These are phyloP conservation scores for Triplophysa tibetana DNA, from an alignment of 2,113 vertebrate species.

Conservation along the genomic window DNA sequence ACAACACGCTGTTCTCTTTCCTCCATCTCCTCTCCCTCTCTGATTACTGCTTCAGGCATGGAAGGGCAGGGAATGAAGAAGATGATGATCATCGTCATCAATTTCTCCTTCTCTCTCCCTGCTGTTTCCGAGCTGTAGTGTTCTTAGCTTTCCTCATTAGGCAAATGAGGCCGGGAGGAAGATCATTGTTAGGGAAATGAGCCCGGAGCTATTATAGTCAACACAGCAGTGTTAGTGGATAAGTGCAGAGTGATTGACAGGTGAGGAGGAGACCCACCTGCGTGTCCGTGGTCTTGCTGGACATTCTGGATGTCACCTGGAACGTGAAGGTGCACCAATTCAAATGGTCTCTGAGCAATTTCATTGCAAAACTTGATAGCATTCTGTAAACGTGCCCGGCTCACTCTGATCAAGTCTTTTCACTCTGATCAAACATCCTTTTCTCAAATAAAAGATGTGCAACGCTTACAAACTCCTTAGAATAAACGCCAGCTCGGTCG, in stretches of 20 bases:
- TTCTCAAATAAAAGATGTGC: no score
- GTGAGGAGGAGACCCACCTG: conserved; percentile 72
- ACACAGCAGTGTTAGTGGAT: conserved; percentile 41
- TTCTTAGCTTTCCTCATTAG: conserved; percentile 35
- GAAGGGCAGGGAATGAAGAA: conserved; percentile 40
- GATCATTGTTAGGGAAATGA: conserved; percentile 51
- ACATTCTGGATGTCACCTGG: conserved; percentile 83
- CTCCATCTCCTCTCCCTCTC: conserved; percentile 42
- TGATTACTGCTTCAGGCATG: conserved; percentile 51
- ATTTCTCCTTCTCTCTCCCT: conserved; percentile 20
- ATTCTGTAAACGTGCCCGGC: no score
- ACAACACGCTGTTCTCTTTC: not conserved
- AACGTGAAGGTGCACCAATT: conserved; percentile 52
- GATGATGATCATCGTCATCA: conserved; percentile 55
- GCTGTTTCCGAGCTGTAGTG: conserved; percentile 39
- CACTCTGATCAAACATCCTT: no score
- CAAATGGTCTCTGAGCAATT: no score
- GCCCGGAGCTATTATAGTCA: conserved; percentile 47
- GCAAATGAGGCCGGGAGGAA: conserved; percentile 45
- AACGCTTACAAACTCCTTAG: no score
- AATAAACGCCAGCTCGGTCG: not conserved
- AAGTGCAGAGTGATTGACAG: conserved; percentile 35
- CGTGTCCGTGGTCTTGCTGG: conserved; percentile 77
- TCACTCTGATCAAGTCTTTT: no score
- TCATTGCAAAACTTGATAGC: no score